Evolutionary conservation across 2,797 vertebrate species (phyloP), one percentile per base, ranked within the genome.

Genomic region (Melanotaenia maccullochi): DNA sequence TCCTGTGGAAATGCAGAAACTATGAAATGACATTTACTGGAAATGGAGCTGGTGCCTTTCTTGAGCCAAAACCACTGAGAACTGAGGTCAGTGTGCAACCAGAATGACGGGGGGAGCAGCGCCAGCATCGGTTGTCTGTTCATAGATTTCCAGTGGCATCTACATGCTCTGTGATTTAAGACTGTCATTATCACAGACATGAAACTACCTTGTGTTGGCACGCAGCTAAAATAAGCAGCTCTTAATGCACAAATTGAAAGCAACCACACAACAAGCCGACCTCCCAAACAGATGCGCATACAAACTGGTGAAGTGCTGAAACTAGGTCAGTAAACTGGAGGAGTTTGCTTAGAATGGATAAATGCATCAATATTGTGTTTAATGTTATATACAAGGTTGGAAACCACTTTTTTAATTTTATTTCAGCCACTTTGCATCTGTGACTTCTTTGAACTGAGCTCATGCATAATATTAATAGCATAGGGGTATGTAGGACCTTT

Each of bases 21-120:
- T 90, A 92, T 91, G 86, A 93, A 93, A 90, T 88, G 85, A 85
- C 84, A 91, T 92, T 94, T 93, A 93, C 92, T 93, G 94, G 92
- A 95, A 94, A 92, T 74, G 75, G 83, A 90, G 82, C 89, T 81
- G 86, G 76, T 79, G 79, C 84, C 90, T 86, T 82, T 70, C 61
- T 71, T 35, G 49, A 85, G 87, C 88, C 87, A 90, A 91, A 92
- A 92, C 91, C 90, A n/a, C 92, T 28, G 83, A 90, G 85, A 81
- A 85, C 93, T 94, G 90, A 94, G 86, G 92, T 93, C 92, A 91
- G 88, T 64, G 62, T 49, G 59, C 84, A 82, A 89, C 78, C 83
- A 81, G 73, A 78, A 73, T 73, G 66, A 57, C 5, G 32, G 38
- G 42, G 42, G 63, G 67, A 65, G 68, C 61, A 76, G 77, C 32